Evolutionary conservation across 2,797 vertebrate species (phyloP), one percentile per base, ranked within the genome.

Genomic region (Simalia tracyae): DNA sequence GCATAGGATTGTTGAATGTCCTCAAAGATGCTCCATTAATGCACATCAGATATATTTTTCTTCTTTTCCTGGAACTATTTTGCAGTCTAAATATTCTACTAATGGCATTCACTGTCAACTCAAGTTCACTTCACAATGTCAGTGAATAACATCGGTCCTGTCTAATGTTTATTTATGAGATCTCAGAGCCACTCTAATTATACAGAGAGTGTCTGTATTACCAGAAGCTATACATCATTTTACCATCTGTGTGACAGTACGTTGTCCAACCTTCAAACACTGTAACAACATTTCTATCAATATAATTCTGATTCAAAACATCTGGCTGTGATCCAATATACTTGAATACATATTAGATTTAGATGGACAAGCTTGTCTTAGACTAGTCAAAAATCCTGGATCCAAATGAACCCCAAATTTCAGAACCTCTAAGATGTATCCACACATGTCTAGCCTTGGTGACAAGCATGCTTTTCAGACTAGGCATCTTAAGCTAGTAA

Each of bases 91-190:
- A 56, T 22, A 46, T 26, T n/a, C 64, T 93, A 61, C 5, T 86
- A 90, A 1, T 91, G 60, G 2, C 57, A 42, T 87, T 94, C 90
- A n/a, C 54, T 93, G 28, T 90, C 31, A 59, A 89, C 57, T 81
- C 86, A 86, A 91, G 22, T 92, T 95, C 93, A 89, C 24, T 90
- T 91, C 92, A 93, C 11, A 22, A 93, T 92, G 87, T 72, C 93
- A 54, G 4, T 60, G 28, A 84, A 15, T 87, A 56, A 64, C 0
- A 60, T 57, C 60, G 57, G 63, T 57, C 6, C 36, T 91, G 42
- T 50, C 56, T 91, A 81, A 89, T 93, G 90, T 87, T 88, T 91
- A 76, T 91, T 81, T 57, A 93, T 93, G 81, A 93, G 90, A 59
- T 87, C 59, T 63, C 84, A 86, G 63, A 60, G 61, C 57, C 24